These are phyloP conservation scores for Phalacrocorax pelagicus DNA, from an alignment of 2,113 vertebrate species.

Conservation along the genomic window DNA sequence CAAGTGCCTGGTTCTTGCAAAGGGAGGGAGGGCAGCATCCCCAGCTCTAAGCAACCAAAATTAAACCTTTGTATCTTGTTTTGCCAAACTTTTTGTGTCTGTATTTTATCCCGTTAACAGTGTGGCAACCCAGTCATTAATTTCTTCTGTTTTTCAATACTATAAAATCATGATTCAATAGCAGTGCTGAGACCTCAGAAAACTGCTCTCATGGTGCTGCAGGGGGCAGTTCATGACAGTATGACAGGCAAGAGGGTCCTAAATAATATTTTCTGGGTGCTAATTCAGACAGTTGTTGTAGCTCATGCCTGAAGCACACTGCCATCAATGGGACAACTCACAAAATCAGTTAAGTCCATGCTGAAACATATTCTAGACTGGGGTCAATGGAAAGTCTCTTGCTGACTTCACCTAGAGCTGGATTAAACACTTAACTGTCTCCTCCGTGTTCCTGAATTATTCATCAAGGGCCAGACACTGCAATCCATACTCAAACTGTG, in stretches of 20 bases:
- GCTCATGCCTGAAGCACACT: neutral
- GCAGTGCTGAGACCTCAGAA: neutral
- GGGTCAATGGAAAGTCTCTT: neutral
- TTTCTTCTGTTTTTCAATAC: neutral
- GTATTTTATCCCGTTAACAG: neutral
- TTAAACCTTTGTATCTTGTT: neutral
- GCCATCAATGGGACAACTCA: neutral
- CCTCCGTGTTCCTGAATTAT: slow-evolving; percentile 21
- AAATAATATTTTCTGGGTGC: neutral
- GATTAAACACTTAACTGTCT: slow-evolving; percentile 20
- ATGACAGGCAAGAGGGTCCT: neutral
- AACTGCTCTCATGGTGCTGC: neutral
- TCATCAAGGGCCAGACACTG: slow-evolving; percentile 7
- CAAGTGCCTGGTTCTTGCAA: neutral
- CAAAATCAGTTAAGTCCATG: neutral
- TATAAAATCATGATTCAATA: neutral
- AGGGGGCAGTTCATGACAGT: neutral
- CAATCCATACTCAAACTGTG: neutral
- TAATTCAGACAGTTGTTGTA: neutral
- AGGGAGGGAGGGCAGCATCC: neutral
- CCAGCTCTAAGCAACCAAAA: neutral
- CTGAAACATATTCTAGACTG: neutral
- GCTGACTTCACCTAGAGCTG: neutral
- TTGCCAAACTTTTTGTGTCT: neutral
- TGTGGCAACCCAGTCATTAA: neutral